Conservation (phyloP, 2,888 invertebrate species). For the Zaprionus obscuricornis region DNA sequence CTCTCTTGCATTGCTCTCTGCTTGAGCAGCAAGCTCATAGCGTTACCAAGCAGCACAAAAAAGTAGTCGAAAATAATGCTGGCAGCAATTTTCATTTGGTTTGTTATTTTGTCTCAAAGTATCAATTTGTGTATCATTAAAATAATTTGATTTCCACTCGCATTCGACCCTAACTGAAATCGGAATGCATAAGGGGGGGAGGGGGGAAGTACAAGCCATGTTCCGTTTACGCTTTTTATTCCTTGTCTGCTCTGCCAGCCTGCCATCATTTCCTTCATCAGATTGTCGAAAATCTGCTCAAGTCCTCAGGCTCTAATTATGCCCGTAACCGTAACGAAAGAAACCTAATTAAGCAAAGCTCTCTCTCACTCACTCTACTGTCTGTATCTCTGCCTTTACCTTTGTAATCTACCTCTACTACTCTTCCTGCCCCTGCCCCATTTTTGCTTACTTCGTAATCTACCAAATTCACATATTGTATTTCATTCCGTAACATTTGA, state of each 20-base stretch:
- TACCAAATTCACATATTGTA: slow-evolving; percentile 44
- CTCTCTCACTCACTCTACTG: slow-evolving; percentile 19
- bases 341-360: slow-evolving; percentile 52
- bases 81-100: slow-evolving; percentile 73
- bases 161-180: slow-evolving; percentile 43
- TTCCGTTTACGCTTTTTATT: too few species aligned
- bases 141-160: slow-evolving; percentile 79
- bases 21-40: slow-evolving; percentile 31
- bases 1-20: background rate
- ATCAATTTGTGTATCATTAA: slow-evolving; percentile 81
- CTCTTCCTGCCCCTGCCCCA: too few species aligned
- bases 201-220: background rate
- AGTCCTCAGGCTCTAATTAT: slow-evolving; percentile 59
- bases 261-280: too few species aligned
- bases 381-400: too few species aligned
- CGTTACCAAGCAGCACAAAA: slow-evolving; percentile 24
- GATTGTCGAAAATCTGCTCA: slow-evolving; percentile 31
- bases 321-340: slow-evolving; percentile 24
- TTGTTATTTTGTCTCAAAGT: slow-evolving; percentile 78
- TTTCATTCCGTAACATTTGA: slow-evolving; percentile 26
- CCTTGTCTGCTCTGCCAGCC: too few species aligned
- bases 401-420: too few species aligned
- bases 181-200: background rate
- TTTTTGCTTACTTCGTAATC: too few species aligned
- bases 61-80: slow-evolving; percentile 68